Evolutionary conservation across 2,797 vertebrate genomes (phyloP).

Genomic region (Varecia variegata): DNA sequence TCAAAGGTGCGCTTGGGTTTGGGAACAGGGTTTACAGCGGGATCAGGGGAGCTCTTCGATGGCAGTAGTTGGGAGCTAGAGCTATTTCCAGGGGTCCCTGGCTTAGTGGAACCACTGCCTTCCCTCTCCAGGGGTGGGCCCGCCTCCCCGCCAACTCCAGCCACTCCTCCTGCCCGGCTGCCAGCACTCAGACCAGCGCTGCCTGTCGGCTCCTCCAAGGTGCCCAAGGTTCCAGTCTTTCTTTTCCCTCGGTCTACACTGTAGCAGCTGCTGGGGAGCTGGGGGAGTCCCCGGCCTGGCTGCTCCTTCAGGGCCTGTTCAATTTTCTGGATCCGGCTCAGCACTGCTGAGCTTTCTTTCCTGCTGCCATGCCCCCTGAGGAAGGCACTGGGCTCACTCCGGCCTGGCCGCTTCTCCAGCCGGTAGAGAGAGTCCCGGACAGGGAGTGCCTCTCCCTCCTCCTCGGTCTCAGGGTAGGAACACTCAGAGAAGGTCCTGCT

Average conservation of each 20-base stretch:
- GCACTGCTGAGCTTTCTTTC: constrained; percentile 95
- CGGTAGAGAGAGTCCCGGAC: constrained; percentile 90
- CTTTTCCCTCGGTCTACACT: constrained; percentile 91
- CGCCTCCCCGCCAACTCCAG: constrained; percentile 86
- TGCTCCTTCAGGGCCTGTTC: constrained; percentile 97
- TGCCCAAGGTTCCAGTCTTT: constrained; percentile 87
- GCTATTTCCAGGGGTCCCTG: constrained; percentile 84
- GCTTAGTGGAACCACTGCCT: constrained; percentile 88
- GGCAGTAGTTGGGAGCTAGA: constrained; percentile 84
- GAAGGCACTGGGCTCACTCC: constrained; percentile 88
- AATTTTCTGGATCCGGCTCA: constrained; percentile 98
- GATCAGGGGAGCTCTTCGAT: constrained; percentile 83
- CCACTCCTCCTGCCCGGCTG: constrained; percentile 89
- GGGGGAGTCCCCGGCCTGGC: constrained; percentile 91
- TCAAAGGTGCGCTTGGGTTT: constrained; percentile 99
- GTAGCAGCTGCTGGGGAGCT: constrained; percentile 96
- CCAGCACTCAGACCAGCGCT: constrained; percentile 84
- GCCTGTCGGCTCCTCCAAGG: constrained; percentile 86
- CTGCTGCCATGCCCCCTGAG: constrained; percentile 88
- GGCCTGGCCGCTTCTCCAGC: constrained; percentile 91
- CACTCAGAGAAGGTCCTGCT: constrained; percentile 98
- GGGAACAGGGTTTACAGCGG: constrained; percentile 94
- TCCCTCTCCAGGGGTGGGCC: constrained; percentile 87
- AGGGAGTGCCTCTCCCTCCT: constrained; percentile 90
- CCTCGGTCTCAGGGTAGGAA: constrained; percentile 95